These are phyloP conservation scores for Emydura subglobosa DNA, from an alignment of 2,113 vertebrate genomes.

Conservation along the genomic window DNA sequence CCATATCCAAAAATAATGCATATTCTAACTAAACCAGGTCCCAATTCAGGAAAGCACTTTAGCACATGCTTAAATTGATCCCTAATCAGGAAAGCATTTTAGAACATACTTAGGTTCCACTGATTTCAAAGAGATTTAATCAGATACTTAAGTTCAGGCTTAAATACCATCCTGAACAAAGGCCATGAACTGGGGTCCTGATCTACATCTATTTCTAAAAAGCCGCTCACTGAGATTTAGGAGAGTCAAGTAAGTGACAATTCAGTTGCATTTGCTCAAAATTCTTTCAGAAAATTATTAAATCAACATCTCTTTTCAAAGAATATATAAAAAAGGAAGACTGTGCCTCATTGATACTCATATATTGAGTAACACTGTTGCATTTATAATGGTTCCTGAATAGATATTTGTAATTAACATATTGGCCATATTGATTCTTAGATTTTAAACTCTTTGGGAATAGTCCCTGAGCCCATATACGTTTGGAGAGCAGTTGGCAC, in stretches of 20 bases:
- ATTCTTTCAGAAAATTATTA: background rate
- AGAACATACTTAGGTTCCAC: background rate
- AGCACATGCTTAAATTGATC: background rate
- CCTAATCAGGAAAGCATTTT: background rate
- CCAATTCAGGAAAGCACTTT: background rate
- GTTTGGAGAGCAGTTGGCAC: background rate
- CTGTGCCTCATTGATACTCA: fast-evolving
- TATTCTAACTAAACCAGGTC: background rate
- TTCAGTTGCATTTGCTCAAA: slow-evolving; percentile 12
- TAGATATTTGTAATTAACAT: fast-evolving
- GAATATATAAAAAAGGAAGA: background rate
- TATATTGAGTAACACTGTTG: background rate
- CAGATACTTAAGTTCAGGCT: background rate
- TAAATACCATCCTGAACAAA: background rate
- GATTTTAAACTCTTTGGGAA: background rate
- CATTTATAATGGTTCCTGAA: background rate
- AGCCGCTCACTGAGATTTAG: background rate
- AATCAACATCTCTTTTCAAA: background rate
- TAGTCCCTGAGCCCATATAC: background rate
- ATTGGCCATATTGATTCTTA: background rate
- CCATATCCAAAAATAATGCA: background rate
- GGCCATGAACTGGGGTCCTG: background rate
- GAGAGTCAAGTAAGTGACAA: background rate
- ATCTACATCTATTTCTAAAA: background rate
- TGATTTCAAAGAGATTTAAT: background rate